These are phyloP conservation scores for Pterobdella sp. DNA, from an alignment of 2,888 invertebrate species.

Conservation along the genomic window DNA sequence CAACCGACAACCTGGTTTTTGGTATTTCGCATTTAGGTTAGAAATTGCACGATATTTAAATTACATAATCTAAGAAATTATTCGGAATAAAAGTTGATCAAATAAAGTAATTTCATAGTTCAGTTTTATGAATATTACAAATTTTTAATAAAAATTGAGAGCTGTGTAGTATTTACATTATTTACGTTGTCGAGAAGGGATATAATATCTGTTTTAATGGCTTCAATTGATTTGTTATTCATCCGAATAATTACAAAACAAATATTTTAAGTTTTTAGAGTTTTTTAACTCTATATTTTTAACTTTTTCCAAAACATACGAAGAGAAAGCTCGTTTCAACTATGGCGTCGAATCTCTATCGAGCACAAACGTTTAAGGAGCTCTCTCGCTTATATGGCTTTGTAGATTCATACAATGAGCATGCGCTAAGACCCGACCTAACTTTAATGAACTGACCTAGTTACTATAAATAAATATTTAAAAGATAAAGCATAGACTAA, in stretches of 20 bases:
- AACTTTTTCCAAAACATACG: slow-evolving; percentile 5
- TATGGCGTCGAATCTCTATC: slow-evolving; percentile 21
- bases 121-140: not conserved
- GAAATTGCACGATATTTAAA: not conserved
- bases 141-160: not conserved
- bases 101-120: too few relatives aligned
- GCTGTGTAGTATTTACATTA: slow-evolving; percentile 18
- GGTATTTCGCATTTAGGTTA: not conserved
- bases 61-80: not conserved
- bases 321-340: not conserved
- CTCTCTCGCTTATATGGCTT: slow-evolving; percentile 1
- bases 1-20: not conserved
- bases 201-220: slow-evolving; percentile 23
- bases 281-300: slow-evolving; percentile 10
- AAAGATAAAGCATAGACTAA: slow-evolving; percentile 8
- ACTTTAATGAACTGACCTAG: slow-evolving; percentile 6
- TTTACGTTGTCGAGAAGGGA: slow-evolving; percentile 22
- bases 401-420: not conserved
- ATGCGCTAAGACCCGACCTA: not conserved
- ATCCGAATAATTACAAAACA: slow-evolving; percentile 10
- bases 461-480: not conserved
- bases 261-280: not conserved
- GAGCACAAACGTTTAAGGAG: not conserved
- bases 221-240: slow-evolving; percentile 23
- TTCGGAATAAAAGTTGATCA: not conserved